phyloP scores from a whole-genome alignment of 2,888 invertebrate genomes.

The Spisula subtruncata region DNA sequence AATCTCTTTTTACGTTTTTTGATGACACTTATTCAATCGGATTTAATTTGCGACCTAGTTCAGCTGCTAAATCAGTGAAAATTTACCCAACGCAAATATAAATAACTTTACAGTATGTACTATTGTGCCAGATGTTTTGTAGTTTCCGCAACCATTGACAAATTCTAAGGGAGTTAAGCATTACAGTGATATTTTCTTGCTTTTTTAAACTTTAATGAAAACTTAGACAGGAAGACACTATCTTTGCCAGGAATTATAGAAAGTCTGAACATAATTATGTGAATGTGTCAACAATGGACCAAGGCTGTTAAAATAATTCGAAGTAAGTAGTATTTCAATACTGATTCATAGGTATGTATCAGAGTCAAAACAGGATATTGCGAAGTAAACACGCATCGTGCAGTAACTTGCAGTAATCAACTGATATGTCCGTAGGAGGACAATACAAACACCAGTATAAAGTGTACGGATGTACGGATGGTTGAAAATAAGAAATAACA shows the following conservation, averaged over 20 bases:
- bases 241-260: neutral
- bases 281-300: neutral
- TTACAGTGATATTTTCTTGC: too few relatives aligned
- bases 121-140: too few relatives aligned
- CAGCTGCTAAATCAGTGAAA: too few relatives aligned
- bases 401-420: neutral
- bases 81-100: too few relatives aligned
- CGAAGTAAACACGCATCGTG: neutral
- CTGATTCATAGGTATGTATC: neutral
- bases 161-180: too few relatives aligned
- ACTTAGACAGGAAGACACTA: too few relatives aligned
- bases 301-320: neutral
- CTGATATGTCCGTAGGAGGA: neutral
- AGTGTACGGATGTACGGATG: conserved; percentile 16
- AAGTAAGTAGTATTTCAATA: neutral
- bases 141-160: too few relatives aligned
- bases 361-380: neutral
- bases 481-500: conserved; percentile 28
- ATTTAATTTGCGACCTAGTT: too few relatives aligned
- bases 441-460: conserved; percentile 7
- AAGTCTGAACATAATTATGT: neutral
- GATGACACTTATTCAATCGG: too few relatives aligned
- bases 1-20: too few relatives aligned
- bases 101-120: too few relatives aligned
- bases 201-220: too few relatives aligned